Conservation (phyloP, 2,888 invertebrate species). For the Phyto melanocephala region DNA sequence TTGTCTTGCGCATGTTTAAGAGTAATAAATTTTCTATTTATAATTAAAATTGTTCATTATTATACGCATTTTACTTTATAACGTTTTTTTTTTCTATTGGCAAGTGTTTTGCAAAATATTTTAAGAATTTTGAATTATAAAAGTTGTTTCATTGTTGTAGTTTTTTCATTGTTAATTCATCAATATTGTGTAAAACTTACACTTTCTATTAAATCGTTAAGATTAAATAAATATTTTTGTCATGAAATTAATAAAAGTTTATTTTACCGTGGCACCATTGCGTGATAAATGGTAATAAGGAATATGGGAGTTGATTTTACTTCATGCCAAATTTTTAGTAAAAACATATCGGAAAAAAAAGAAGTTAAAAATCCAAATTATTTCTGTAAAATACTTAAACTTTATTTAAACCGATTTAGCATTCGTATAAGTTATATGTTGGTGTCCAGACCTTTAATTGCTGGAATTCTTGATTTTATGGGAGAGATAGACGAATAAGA, state of each 20-base stretch:
- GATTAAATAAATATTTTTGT: not conserved
- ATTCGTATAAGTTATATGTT: too few relatives aligned
- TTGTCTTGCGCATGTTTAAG: constrained; percentile 13
- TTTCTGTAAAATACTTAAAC: too few relatives aligned
- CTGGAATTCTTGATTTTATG: too few relatives aligned
- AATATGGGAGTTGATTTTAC: not conserved
- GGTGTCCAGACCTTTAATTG: too few relatives aligned
- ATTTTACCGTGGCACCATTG: not conserved
- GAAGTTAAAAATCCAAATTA: too few relatives aligned
- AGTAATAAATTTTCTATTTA: constrained; percentile 55
- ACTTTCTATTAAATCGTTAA: constrained; percentile 41
- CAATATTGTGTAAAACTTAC: constrained; percentile 44
- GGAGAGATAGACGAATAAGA: too few relatives aligned
- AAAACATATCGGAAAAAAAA: too few relatives aligned
- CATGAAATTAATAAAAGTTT: not conserved
- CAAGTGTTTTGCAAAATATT: constrained; percentile 14
- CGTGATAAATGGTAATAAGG: not conserved
- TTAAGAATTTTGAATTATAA: constrained; percentile 55
- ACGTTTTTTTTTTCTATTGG: not conserved
- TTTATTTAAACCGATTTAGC: too few relatives aligned
- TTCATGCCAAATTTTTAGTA: too few relatives aligned
- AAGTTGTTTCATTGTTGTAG: constrained; percentile 19
- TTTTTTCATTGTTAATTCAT: not conserved
- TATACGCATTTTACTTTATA: constrained; percentile 1
- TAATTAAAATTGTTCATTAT: constrained; percentile 56